Conservation (phyloP, 2,888 invertebrate genomes). For the Diarsia mendica region DNA sequence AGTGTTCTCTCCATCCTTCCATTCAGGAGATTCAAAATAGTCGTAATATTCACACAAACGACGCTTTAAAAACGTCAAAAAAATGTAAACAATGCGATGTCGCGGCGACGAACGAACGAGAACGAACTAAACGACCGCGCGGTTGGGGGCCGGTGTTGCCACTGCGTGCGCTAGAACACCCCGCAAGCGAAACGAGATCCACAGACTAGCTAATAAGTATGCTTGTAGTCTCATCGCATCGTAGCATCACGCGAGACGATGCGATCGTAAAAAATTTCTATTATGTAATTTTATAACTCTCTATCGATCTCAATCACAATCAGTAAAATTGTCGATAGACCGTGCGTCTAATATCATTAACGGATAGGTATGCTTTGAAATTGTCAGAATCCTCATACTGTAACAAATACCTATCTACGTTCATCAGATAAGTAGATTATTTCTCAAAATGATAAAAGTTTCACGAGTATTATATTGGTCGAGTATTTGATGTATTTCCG, state of each 20-base stretch:
- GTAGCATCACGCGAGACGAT: constrained; percentile 71
- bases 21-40: constrained; percentile 79
- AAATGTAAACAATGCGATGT: constrained; percentile 87
- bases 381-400: not conserved
- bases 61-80: constrained; percentile 79
- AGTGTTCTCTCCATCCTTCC: constrained; percentile 89
- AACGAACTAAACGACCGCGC: constrained; percentile 82
- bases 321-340: constrained; percentile 37
- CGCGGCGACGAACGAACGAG: constrained; percentile 71
- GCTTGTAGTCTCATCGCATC: constrained; percentile 72
- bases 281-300: constrained; percentile 71
- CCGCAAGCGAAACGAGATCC: constrained; percentile 77
- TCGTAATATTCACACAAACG: constrained; percentile 69
- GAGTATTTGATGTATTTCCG: constrained; percentile 36
- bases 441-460: constrained; percentile 50
- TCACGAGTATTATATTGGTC: constrained; percentile 25
- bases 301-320: constrained; percentile 62
- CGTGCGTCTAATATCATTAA: constrained; percentile 21
- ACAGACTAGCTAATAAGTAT: constrained; percentile 63
- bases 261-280: constrained; percentile 66
- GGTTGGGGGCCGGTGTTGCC: constrained; percentile 86
- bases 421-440: constrained; percentile 45
- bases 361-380: constrained; percentile 24
- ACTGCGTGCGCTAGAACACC: constrained; percentile 80
- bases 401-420: constrained; percentile 7